Conservation (phyloP, 1,140 invertebrate species). For the Bombyx mandarina region DNA sequence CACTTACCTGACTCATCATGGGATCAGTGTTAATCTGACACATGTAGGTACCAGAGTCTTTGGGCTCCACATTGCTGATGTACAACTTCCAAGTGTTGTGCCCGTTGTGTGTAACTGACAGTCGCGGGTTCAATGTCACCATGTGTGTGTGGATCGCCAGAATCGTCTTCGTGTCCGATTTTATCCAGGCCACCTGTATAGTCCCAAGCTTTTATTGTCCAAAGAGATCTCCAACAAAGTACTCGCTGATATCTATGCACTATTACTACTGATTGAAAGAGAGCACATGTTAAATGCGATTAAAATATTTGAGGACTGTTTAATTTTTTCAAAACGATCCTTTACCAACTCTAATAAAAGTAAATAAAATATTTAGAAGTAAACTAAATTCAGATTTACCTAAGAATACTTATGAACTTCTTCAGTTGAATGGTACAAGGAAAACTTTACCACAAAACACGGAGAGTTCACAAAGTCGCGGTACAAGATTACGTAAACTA, state of each 20-base stretch:
- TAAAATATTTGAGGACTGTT: too few relatives aligned
- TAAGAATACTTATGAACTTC: too few relatives aligned
- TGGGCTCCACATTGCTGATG: slow-evolving; percentile 86
- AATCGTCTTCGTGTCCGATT: slow-evolving; percentile 90
- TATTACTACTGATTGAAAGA: too few relatives aligned
- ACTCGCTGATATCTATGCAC: too few relatives aligned
- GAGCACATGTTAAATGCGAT: too few relatives aligned
- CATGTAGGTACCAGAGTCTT: slow-evolving; percentile 87
- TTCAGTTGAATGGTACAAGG: too few relatives aligned
- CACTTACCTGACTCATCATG: slow-evolving; percentile 87
- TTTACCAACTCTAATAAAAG: too few relatives aligned
- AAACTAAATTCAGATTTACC: too few relatives aligned
- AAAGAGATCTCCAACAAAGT: too few relatives aligned
- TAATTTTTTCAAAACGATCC: too few relatives aligned
- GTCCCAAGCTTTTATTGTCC: too few relatives aligned
- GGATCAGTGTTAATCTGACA: slow-evolving; percentile 94
- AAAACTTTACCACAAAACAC: not conserved
- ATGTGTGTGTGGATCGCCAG: slow-evolving; percentile 91
- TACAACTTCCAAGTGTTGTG: slow-evolving; percentile 93
- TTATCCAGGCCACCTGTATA: slow-evolving; percentile 90
- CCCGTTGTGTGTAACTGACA: slow-evolving; percentile 89
- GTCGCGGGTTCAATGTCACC: slow-evolving; percentile 87
- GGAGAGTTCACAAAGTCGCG: not conserved
- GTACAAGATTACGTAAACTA: not conserved
- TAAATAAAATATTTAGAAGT: too few relatives aligned